Conservation (phyloP, 2,797 vertebrate genomes). For the Limnodromus scolopaceus region DNA sequence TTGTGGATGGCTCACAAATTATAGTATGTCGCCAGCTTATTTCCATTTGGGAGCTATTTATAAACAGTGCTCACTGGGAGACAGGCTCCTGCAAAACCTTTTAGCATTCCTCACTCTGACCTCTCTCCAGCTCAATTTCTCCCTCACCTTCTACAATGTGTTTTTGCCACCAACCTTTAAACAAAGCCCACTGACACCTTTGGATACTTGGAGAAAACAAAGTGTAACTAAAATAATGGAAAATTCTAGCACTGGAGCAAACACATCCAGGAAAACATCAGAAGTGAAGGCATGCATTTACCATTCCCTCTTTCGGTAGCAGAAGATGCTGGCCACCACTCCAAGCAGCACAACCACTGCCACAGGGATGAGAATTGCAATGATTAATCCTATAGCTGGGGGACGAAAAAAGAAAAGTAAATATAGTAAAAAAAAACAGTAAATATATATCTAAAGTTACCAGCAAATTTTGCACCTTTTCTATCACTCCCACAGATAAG, state of each 20-base stretch:
- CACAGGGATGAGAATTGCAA: slow-evolving; percentile 89
- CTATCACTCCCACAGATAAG: background rate
- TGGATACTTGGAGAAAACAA: background rate
- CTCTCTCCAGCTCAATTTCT: background rate
- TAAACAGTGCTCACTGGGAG: background rate
- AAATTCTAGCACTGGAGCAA: background rate
- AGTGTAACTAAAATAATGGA: background rate
- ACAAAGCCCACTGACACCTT: background rate
- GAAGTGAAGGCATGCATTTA: slow-evolving; percentile 58
- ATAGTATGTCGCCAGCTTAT: background rate
- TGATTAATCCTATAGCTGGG: slow-evolving; percentile 85
- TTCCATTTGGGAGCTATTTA: background rate
- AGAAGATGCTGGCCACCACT: slow-evolving; percentile 84
- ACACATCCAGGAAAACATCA: background rate
- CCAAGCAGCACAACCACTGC: slow-evolving; percentile 83
- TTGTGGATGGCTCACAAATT: background rate
- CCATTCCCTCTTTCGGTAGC: slow-evolving; percentile 95
- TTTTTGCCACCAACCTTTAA: background rate
- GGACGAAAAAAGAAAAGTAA: background rate
- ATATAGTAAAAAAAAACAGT: too few species aligned
- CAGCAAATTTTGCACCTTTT: background rate
- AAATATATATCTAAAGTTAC: background rate
- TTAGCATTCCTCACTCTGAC: background rate
- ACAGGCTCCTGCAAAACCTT: background rate
- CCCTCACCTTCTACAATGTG: background rate